A percentile compares a stretch with the other conserved stretches of the same genome.
Conservation (phyloP, 1,140 invertebrate species). For the Calosoma granatense region DNA sequence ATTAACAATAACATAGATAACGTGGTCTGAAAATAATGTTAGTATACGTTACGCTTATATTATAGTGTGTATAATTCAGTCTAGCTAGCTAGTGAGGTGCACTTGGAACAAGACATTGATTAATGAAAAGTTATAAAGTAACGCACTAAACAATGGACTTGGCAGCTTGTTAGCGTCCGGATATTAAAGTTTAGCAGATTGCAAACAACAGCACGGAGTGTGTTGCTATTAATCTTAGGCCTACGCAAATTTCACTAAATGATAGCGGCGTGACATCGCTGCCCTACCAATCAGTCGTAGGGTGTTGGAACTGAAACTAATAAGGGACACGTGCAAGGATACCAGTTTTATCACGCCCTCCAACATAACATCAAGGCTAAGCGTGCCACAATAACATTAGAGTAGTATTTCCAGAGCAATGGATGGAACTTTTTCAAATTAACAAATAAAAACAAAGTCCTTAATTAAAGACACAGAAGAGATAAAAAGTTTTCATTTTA, state of each 20-base stretch:
- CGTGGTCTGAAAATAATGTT: neutral
- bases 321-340: neutral
- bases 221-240: neutral
- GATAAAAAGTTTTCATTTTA: too few species aligned
- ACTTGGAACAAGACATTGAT: neutral
- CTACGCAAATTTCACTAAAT: conserved; percentile 2
- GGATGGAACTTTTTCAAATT: too few species aligned
- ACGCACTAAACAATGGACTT: conserved; percentile 3
- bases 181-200: conserved; percentile 3
- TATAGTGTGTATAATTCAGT: too few species aligned
- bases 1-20: conserved; percentile 4
- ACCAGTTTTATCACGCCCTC: too few species aligned
- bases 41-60: neutral
- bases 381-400: too few species aligned
- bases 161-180: conserved; percentile 7
- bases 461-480: too few species aligned
- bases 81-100: neutral
- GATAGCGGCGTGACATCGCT: neutral
- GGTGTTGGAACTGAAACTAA: too few species aligned
- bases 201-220: neutral
- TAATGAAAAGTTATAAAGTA: conserved; percentile 7
- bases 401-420: too few species aligned
- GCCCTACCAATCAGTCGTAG: neutral
- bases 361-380: too few species aligned
- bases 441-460: too few species aligned